Evolutionary conservation across 2,113 vertebrate genomes (phyloP), one percentile per base, ranked within the genome.

Genomic region (Salminus brasiliensis): DNA sequence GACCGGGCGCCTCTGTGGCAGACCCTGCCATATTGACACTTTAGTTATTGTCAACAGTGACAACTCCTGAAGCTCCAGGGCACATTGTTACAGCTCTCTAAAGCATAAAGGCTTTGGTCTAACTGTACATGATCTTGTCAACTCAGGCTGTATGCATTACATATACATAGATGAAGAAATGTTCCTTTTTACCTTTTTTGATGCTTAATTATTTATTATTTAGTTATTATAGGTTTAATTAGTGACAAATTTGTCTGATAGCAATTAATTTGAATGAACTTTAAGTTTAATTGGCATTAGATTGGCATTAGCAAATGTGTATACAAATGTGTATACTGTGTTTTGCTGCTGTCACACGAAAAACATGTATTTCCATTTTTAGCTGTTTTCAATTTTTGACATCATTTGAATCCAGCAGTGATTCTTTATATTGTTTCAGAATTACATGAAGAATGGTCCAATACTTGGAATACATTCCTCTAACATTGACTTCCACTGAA

Each of bases 1-100:
- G 94, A 95, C 90, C 90, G 90, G 79, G 81, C 80, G 30, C 85
- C 87, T 90, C 88, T 80, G 72, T 47, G 66, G 67, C 82, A 76
- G 85, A 81, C 74, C 70, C 78, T 83, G 89, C 87, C 89, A 87
- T 88, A 85, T 83, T 85, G 89, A 88, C 86, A 89, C 83, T 45
- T 66, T 73, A 75, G 87, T 90, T 86, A 87, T 85, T 86, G 83
- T 90, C 85, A 79, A 79, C 66, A 13, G 63, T 84, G 84, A 89
- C 86, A 60, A 80, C 69, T 49, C 79, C 63, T 81, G 81, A 82
- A 77, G 75, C 79, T 87, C 82, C 72, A 41, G 36, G 90, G 88
- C 75, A 67, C 32, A 41, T 55, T 36, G 25, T 18, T 60, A 23
- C 5, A 76, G 57, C 2, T 23, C 27, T 30, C 39, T 70, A 82